A percentile compares a stretch with the other conserved stretches of the same genome.
Conservation (phyloP, 2,797 vertebrate species). For the Enteromius afrohamiltoni region DNA sequence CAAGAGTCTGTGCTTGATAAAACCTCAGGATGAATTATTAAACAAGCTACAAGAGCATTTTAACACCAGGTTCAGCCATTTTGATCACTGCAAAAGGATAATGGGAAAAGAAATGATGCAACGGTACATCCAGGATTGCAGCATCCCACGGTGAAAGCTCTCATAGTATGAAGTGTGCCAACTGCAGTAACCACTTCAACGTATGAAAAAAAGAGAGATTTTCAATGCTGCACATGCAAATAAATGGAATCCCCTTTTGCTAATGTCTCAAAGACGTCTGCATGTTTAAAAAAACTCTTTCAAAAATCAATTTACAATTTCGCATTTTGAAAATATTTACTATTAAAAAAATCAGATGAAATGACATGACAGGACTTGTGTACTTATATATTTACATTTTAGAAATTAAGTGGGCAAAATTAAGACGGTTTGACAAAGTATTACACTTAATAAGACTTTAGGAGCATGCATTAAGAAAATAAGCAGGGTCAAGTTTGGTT, state of each 20-base stretch:
- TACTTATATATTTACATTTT: background rate
- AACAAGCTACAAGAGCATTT: constrained; percentile 31
- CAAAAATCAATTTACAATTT: background rate
- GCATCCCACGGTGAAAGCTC: constrained; percentile 12
- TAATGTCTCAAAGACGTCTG: background rate
- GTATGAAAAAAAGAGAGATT: background rate
- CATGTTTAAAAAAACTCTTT: background rate
- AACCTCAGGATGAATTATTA: constrained; percentile 42
- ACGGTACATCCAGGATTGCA: constrained; percentile 7
- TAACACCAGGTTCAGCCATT: constrained; percentile 32
- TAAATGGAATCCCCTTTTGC: background rate
- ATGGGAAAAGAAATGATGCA: constrained; percentile 30
- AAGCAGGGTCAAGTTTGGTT: background rate
- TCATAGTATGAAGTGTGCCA: background rate
- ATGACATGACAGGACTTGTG: background rate
- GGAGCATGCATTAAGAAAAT: background rate
- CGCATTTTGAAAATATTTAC: background rate
- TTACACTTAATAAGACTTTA: background rate
- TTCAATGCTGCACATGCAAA: background rate
- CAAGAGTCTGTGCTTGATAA: constrained; percentile 27
- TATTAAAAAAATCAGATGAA: background rate
- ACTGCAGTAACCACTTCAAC: constrained; percentile 7
- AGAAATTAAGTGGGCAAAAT: background rate
- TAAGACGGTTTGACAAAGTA: background rate
- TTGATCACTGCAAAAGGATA: constrained; percentile 27